phyloP scores from a whole-genome alignment of 2,797 vertebrate genomes.

The Pachyuromys duprasi region DNA sequence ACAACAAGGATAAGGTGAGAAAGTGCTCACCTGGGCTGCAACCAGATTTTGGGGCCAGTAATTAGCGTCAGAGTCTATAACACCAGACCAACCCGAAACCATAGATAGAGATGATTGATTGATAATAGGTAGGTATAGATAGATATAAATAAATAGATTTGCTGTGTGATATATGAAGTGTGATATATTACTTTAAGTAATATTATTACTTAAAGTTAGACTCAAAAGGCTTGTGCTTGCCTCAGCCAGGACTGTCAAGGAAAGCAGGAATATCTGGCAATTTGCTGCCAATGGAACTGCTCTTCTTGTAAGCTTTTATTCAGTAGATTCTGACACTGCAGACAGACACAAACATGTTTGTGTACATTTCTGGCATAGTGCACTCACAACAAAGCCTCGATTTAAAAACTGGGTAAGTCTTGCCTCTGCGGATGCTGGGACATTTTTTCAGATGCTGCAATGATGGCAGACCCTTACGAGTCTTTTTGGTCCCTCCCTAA shows the following conservation, averaged over 20 bases:
- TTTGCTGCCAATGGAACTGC: not conserved
- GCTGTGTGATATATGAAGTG: not conserved
- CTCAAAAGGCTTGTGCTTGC: not conserved
- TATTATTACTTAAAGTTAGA: not conserved
- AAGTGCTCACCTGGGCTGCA: too few species aligned
- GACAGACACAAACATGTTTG: not conserved
- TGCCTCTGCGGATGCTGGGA: not conserved
- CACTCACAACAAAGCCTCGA: not conserved
- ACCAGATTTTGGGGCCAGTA: too few species aligned
- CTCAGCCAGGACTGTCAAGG: not conserved
- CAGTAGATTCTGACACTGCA: not conserved
- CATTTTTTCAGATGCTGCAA: slow-evolving; percentile 12
- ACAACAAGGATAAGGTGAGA: too few species aligned
- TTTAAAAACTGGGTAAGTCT: not conserved
- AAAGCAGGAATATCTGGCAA: not conserved
- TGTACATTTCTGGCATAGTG: not conserved
- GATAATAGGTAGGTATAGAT: too few species aligned
- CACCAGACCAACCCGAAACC: too few species aligned
- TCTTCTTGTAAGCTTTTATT: not conserved
- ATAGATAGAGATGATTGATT: too few species aligned
- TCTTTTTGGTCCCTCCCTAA: not conserved
- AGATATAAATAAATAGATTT: too few species aligned
- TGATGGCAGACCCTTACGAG: not conserved
- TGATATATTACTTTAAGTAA: not conserved
- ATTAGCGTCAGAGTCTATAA: too few species aligned